Percentiles rank a stretch among this genome's conserved stretches.
phyloP scores from a whole-genome alignment of 2,113 vertebrate species.

The Accipiter cooperii region DNA sequence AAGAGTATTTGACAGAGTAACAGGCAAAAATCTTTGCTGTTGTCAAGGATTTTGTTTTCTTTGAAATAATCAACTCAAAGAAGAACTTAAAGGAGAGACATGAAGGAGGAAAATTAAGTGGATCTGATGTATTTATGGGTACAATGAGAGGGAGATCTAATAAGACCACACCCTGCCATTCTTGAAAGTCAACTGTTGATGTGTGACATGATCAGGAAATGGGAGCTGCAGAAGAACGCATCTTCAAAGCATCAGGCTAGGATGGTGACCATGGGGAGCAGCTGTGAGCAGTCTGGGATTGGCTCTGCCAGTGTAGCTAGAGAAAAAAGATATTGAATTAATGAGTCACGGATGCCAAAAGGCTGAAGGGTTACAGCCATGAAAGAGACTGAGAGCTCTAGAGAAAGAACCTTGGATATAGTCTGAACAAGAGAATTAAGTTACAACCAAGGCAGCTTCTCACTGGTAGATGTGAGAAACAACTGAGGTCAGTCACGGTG shows the following conservation, averaged over 20 bases:
- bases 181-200: not conserved
- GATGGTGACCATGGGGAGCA: accelerated
- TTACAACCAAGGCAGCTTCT: not conserved
- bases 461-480: accelerated
- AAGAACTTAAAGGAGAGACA: not conserved
- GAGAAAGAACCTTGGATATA: not conserved
- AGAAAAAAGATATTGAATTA: not conserved
- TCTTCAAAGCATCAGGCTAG: not conserved
- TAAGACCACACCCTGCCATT: not conserved
- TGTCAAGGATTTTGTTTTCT: not conserved
- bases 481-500: accelerated
- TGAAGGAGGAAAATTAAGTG: not conserved
- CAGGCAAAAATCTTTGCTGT: not conserved
- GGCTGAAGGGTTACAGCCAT: not conserved
- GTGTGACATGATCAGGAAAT: not conserved
- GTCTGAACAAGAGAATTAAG: not conserved
- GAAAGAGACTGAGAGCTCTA: not conserved
- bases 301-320: not conserved
- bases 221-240: not conserved
- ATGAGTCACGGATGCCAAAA: not conserved
- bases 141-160: not conserved
- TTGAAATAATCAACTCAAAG: not conserved
- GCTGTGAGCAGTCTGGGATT: not conserved
- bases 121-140: not conserved
- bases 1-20: not conserved